These are phyloP conservation scores for Loris lydekkerianus DNA, from an alignment of 2,797 vertebrate genomes.

Conservation along the genomic window DNA sequence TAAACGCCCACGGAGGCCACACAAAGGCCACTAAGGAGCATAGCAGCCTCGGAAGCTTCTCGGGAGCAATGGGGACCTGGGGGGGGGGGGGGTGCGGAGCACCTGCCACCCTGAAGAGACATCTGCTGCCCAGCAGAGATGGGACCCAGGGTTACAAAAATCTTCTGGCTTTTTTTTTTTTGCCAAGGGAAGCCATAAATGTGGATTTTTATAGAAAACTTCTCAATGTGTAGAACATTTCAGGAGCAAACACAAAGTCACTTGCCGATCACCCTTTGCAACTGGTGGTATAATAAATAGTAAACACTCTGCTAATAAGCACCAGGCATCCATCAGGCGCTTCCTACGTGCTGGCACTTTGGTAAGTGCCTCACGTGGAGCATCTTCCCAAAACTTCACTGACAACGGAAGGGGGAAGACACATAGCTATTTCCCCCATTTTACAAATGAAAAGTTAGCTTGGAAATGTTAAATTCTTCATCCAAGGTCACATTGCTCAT, in stretches of 20 bases:
- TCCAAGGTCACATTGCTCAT: neutral
- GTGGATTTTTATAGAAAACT: neutral
- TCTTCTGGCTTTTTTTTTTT: neutral
- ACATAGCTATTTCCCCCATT: neutral
- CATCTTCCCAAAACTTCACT: neutral
- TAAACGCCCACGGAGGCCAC: neutral
- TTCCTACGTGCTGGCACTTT: fast-evolving
- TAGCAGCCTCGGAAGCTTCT: neutral
- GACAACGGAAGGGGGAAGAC: neutral
- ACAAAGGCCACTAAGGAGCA: neutral
- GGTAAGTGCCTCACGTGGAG: neutral
- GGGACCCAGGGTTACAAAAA: neutral
- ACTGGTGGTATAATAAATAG: neutral
- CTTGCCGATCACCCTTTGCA: neutral
- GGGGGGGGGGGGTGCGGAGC: neutral
- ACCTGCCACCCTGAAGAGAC: neutral
- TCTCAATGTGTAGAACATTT: neutral
- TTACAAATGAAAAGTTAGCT: neutral
- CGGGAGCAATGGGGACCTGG: fast-evolving
- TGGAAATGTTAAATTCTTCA: neutral
- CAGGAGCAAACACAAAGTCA: neutral
- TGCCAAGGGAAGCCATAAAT: neutral
- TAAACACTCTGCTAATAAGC: fast-evolving
- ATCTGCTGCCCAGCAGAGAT: neutral
- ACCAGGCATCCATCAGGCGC: fast-evolving